phyloP scores from a whole-genome alignment of 2,797 vertebrate genomes.

The Bradypus variegatus region DNA sequence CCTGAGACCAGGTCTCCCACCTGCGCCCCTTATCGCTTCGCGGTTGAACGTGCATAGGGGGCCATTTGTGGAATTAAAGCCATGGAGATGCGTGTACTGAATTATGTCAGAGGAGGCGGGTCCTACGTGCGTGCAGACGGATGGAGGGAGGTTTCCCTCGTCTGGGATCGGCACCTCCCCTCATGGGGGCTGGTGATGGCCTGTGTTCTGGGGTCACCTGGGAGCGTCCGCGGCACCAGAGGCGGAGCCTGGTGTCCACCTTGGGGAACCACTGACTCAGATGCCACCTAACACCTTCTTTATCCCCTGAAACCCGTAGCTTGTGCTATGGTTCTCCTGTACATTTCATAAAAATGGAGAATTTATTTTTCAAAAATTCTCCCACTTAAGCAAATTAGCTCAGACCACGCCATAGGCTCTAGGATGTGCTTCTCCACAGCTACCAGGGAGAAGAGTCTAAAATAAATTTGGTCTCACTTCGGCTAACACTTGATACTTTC shows the following conservation, averaged over 20 bases:
- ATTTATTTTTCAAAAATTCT: background rate
- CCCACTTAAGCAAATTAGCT: background rate
- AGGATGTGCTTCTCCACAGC: no score
- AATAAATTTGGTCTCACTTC: background rate
- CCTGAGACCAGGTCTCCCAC: fast-evolving
- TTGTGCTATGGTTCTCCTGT: background rate
- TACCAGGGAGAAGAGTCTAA: background rate
- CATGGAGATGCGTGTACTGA: fast-evolving
- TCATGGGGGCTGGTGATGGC: fast-evolving
- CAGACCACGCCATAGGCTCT: background rate
- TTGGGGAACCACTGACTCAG: background rate
- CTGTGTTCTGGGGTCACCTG: fast-evolving
- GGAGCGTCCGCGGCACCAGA: no score
- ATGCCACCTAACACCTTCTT: background rate
- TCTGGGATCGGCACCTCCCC: no score
- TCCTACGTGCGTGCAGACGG: fast-evolving
- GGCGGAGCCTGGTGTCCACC: background rate
- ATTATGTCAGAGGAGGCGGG: fast-evolving
- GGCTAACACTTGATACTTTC: background rate
- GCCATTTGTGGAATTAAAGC: fast-evolving
- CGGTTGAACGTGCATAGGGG: fast-evolving
- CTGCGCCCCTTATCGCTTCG: fast-evolving
- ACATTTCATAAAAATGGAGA: background rate
- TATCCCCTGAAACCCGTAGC: fast-evolving
- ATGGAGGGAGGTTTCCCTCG: fast-evolving